These are phyloP conservation scores for Nemotelus nigrinus DNA, from an alignment of 2,888 invertebrate genomes.

Conservation along the genomic window DNA sequence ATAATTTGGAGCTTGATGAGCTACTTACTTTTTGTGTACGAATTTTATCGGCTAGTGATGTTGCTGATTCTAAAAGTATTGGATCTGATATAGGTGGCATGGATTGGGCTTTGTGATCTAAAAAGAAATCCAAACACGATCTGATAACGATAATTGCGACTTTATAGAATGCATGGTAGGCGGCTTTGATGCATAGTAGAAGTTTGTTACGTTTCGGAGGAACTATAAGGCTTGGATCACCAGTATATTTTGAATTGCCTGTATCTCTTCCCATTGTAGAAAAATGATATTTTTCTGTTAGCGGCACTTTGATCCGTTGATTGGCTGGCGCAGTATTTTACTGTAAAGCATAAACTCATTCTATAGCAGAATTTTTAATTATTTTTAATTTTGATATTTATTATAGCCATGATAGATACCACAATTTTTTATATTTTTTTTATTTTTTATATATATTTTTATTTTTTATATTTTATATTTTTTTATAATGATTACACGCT, in stretches of 20 bases:
- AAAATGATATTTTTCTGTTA: too few relatives aligned
- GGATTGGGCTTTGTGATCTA: conserved; percentile 71
- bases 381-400: too few relatives aligned
- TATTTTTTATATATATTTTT: too few relatives aligned
- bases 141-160: conserved; percentile 68
- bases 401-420: too few relatives aligned
- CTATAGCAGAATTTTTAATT: too few relatives aligned
- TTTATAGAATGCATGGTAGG: conserved; percentile 63
- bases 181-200: conserved; percentile 33
- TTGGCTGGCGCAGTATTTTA: too few relatives aligned
- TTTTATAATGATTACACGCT: too few relatives aligned
- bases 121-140: conserved; percentile 68
- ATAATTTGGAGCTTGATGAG: not conserved
- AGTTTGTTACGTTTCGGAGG: not conserved
- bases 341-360: too few relatives aligned
- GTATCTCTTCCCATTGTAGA: conserved; percentile 4
- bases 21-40: conserved; percentile 67
- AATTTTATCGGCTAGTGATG: conserved; percentile 80
- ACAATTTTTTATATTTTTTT: too few relatives aligned
- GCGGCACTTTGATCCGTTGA: too few relatives aligned
- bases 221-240: conserved; percentile 5
- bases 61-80: conserved; percentile 78
- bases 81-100: conserved; percentile 80
- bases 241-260: not conserved
- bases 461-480: too few relatives aligned